Evolutionary conservation across 2,797 vertebrate genomes (phyloP).

Genomic region (Falco rusticolus): DNA sequence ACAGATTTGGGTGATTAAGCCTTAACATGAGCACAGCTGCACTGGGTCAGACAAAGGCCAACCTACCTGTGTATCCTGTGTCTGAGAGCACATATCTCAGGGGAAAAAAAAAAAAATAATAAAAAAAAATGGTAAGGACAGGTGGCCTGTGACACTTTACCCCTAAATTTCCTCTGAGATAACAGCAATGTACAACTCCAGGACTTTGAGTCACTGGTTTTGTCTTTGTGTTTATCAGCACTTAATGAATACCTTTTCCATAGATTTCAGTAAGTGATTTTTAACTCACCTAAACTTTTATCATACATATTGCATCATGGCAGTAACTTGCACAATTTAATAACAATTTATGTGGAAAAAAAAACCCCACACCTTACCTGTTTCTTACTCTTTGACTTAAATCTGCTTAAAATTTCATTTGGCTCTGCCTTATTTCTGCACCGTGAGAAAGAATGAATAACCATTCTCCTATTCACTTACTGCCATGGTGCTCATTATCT

Average conservation of each 20-base stretch:
- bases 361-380: background rate
- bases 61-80: background rate
- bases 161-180: background rate
- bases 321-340: background rate
- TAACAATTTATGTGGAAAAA: background rate
- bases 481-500: background rate
- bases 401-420: conserved; percentile 17
- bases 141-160: background rate
- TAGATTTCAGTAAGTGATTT: background rate
- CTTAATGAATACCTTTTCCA: background rate
- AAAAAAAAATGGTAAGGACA: background rate
- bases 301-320: rapidly evolving
- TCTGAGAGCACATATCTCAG: background rate
- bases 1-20: conserved; percentile 31
- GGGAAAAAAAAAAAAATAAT: background rate
- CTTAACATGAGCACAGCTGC: background rate
- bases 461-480: background rate
- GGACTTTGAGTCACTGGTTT: background rate
- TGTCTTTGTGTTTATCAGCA: background rate
- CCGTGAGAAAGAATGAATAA: background rate
- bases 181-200: background rate
- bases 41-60: background rate
- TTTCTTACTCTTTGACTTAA: background rate
- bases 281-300: background rate
- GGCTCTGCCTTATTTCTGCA: background rate